A percentile compares a stretch with the other conserved stretches of the same genome.
Conservation (phyloP, 2,888 invertebrate species). For the Archaeoteleia sp. region DNA sequence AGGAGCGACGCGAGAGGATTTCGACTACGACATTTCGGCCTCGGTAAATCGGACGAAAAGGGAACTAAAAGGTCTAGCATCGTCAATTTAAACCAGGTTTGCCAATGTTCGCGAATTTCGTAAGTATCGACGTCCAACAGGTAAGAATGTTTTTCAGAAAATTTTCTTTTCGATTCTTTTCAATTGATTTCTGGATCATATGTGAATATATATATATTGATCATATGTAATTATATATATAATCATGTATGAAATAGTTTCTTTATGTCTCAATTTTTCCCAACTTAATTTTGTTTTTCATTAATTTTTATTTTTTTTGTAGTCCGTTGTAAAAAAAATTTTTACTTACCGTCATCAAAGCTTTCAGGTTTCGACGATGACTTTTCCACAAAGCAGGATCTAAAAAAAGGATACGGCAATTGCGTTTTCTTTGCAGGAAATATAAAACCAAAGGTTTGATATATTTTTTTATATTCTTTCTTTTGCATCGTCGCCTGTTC, state of each 20-base stretch:
- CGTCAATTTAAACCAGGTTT: slow-evolving; percentile 33
- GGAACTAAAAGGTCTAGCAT: slow-evolving; percentile 39
- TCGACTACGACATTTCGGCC: slow-evolving; percentile 32
- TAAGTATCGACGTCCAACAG: slow-evolving; percentile 38
- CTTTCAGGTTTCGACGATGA: slow-evolving; percentile 42
- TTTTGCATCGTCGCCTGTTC: too few species aligned
- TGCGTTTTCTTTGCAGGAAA: slow-evolving; percentile 19
- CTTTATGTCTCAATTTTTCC: too few species aligned
- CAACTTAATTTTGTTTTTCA: background rate
- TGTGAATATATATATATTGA: background rate
- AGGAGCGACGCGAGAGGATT: slow-evolving; percentile 69
- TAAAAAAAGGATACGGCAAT: slow-evolving; percentile 12
- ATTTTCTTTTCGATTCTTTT: background rate
- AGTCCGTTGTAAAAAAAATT: too few species aligned
- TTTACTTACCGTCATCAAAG: slow-evolving; percentile 40
- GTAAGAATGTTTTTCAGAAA: slow-evolving; percentile 25
- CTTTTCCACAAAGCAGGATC: slow-evolving; percentile 23
- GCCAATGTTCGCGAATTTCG: slow-evolving; percentile 22
- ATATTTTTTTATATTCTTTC: slow-evolving; percentile 28
- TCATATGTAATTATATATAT: too few species aligned
- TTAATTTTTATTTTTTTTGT: slow-evolving; percentile 14
- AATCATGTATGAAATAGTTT: too few species aligned
- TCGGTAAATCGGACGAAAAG: slow-evolving; percentile 30
- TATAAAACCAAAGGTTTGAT: slow-evolving; percentile 8
- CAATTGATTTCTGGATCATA: background rate